phyloP scores from a whole-genome alignment of 2,113 vertebrate genomes.

The Tringa solitaria region DNA sequence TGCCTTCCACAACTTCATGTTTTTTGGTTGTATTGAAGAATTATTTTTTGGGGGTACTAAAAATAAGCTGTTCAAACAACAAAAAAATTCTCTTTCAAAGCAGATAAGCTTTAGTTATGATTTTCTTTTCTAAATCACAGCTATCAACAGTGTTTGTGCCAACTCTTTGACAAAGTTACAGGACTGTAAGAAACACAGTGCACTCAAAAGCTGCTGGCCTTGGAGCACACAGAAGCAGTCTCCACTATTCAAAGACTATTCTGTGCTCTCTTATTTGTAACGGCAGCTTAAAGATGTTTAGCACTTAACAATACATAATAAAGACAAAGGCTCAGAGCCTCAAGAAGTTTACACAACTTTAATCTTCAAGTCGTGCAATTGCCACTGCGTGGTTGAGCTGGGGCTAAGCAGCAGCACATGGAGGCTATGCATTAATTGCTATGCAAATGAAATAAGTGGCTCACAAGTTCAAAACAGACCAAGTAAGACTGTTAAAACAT shows the following conservation, averaged over 20 bases:
- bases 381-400: neutral
- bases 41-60: neutral
- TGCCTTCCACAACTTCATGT: neutral
- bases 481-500: neutral
- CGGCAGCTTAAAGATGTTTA: neutral
- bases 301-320: neutral
- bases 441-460: neutral
- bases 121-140: neutral
- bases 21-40: neutral
- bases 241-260: neutral
- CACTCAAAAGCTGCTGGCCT: neutral
- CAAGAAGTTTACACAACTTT: neutral
- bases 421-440: neutral
- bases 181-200: neutral
- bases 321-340: constrained; percentile 10
- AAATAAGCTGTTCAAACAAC: neutral
- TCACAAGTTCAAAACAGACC: neutral
- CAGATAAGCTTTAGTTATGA: neutral
- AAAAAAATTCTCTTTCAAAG: neutral
- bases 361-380: neutral
- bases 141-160: neutral
- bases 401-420: neutral
- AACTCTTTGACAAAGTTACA: neutral
- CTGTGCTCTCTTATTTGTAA: neutral
- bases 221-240: neutral